Evolutionary conservation across 1,140 invertebrate species (phyloP), one percentile per base, ranked within the genome.

Genomic region (Brachionus paranguensis): DNA sequence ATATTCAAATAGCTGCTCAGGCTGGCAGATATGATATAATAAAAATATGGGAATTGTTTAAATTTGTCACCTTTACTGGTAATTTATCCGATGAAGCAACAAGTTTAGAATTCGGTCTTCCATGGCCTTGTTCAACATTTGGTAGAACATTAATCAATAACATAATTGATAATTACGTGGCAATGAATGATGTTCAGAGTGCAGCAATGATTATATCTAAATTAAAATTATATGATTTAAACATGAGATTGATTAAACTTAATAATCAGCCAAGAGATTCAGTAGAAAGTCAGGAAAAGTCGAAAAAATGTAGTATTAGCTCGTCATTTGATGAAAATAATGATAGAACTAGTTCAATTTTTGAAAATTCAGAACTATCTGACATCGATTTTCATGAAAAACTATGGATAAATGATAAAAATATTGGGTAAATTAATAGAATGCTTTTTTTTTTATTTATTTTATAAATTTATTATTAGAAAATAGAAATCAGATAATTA

Each of bases 1-100:
- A 76, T 50, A 76, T 76, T 76, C 43, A 76, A 27, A 76, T 76
- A 76, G 72, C 72, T 27, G 72, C 43, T 27, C 72, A 76, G 27
- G 5, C 14, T 3, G 27, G 27, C 6, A 33, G 45, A 24, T 50
- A 27, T 27, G 47, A 76, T 27, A 76, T 76, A 47, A 50, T 76
- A 10, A 76, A 76, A 50, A 50, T 76, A 50, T 76, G 41, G 72
- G 72, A 76, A 76, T 17, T 76, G 20, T 24, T 76, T 27, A 76
- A 76, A 76, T 27, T 76, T 27, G 47, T 50, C 20, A 76, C 72
- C 2, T 76, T 7, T 72, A 17, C 33, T n/a, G n/a, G 33, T 17
- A 72, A 43, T 50, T 37, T 6, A 14, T 20, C 27, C 0, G 27
- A 76, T 50, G 8, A 29, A 27, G 1, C 6, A 76, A 27, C 45